These are phyloP conservation scores for Tapirus indicus DNA, from an alignment of 2,797 vertebrate genomes.

Conservation along the genomic window DNA sequence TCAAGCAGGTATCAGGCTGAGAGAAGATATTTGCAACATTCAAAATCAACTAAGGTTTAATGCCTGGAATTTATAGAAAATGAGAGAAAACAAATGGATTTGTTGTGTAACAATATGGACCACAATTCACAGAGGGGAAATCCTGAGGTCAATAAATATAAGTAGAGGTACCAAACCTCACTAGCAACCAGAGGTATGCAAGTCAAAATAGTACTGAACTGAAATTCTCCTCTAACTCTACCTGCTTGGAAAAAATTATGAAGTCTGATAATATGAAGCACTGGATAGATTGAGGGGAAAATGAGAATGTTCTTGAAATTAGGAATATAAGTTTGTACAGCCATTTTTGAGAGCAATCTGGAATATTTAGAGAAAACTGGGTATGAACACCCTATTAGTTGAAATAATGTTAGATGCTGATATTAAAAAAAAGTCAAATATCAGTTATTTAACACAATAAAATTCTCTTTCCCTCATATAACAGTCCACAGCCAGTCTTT, in stretches of 20 bases:
- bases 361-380: not conserved
- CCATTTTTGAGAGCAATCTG: not conserved
- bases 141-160: not conserved
- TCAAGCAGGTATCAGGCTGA: not conserved
- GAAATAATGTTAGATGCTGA: not conserved
- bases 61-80: not conserved
- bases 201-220: not conserved
- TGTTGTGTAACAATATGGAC: not conserved
- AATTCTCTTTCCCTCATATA: not conserved
- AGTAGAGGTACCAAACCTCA: not conserved
- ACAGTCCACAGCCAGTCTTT: not conserved
- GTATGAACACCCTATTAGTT: not conserved
- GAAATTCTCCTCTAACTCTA: not conserved
- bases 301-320: not conserved
- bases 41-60: not conserved
- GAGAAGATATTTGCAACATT: not conserved
- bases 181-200: not conserved
- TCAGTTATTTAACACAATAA: not conserved
- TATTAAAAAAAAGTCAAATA: not conserved
- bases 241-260: not conserved
- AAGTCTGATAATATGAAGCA: not conserved
- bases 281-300: not conserved
- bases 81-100: not conserved
- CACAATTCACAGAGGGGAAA: not conserved
- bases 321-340: not conserved